phyloP scores from a whole-genome alignment of 2,888 invertebrate genomes.

The Anoncus sp. region DNA sequence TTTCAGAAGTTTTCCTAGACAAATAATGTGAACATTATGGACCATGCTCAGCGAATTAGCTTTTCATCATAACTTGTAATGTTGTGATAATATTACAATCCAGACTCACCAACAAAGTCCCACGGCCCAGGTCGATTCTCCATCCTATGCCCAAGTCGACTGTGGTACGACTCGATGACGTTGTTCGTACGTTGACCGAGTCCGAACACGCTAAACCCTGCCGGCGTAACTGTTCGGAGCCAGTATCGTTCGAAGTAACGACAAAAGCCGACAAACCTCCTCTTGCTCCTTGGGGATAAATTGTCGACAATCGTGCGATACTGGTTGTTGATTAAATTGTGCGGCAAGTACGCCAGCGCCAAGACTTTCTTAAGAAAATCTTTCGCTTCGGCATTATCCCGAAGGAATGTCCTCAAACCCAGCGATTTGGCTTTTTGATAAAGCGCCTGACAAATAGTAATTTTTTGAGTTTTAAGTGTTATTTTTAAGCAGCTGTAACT shows the following conservation, averaged over 20 bases:
- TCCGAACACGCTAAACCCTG: conserved; percentile 31
- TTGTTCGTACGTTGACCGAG: conserved; percentile 30
- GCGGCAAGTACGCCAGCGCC: conserved; percentile 30
- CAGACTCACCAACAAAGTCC: conserved; percentile 43
- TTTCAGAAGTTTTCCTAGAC: conserved; percentile 9
- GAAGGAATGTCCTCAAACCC: background rate
- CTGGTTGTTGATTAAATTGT: background rate
- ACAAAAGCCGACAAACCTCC: background rate
- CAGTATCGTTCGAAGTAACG: conserved; percentile 29
- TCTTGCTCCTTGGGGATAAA: background rate
- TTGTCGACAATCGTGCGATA: background rate
- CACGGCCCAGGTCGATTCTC: conserved; percentile 31
- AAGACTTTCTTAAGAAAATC: background rate
- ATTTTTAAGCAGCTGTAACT: too few relatives aligned
- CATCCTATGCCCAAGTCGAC: conserved; percentile 21
- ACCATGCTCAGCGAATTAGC: background rate
- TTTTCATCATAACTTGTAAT: background rate
- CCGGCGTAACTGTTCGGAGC: conserved; percentile 25
- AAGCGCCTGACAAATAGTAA: background rate
- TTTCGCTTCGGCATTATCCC: background rate
- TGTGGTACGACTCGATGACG: conserved; percentile 36
- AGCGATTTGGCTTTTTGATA: conserved; percentile 7
- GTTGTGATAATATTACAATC: background rate
- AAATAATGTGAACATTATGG: conserved; percentile 4
- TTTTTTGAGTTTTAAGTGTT: too few relatives aligned